Conservation (phyloP, 2,888 invertebrate species). For the Onthophagus sagittarius region DNA sequence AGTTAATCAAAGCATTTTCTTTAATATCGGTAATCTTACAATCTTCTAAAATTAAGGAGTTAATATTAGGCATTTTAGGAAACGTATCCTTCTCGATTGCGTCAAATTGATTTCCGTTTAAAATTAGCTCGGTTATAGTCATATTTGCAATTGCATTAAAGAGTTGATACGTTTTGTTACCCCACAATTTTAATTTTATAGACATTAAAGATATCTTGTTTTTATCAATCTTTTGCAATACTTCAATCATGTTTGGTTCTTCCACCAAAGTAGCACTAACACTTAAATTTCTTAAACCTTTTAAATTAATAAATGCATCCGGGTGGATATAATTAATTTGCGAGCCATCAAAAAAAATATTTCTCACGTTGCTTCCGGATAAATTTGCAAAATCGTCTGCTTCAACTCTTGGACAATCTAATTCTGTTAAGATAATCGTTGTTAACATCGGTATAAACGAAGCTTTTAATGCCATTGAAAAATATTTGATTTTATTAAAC, state of each 20-base stretch:
- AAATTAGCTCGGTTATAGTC: slow-evolving; percentile 50
- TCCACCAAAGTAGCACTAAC: slow-evolving; percentile 56
- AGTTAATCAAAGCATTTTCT: slow-evolving; percentile 50
- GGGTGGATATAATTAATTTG: slow-evolving; percentile 54
- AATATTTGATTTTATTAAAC: slow-evolving; percentile 48
- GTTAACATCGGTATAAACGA: slow-evolving; percentile 49
- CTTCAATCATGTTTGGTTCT: slow-evolving; percentile 46
- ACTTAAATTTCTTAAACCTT: slow-evolving; percentile 48
- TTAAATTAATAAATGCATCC: slow-evolving; percentile 51
- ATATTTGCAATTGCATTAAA: slow-evolving; percentile 53
- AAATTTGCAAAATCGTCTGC: too few relatives aligned
- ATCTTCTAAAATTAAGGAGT: slow-evolving; percentile 55
- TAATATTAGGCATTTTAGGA: slow-evolving; percentile 55
- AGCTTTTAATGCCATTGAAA: slow-evolving; percentile 50
- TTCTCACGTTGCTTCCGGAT: slow-evolving; percentile 48
- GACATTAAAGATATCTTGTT: slow-evolving; percentile 47
- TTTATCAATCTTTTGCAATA: slow-evolving; percentile 46
- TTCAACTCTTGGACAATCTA: too few relatives aligned
- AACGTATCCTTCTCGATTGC: slow-evolving; percentile 51
- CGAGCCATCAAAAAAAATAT: slow-evolving; percentile 53
- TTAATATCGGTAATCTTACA: slow-evolving; percentile 52
- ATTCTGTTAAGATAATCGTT: slow-evolving; percentile 52
- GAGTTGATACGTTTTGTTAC: slow-evolving; percentile 51
- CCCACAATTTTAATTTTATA: slow-evolving; percentile 54
- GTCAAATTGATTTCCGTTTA: slow-evolving; percentile 58